phyloP scores from a whole-genome alignment of 1,140 invertebrate genomes.

The Cydia fagiglandana region DNA sequence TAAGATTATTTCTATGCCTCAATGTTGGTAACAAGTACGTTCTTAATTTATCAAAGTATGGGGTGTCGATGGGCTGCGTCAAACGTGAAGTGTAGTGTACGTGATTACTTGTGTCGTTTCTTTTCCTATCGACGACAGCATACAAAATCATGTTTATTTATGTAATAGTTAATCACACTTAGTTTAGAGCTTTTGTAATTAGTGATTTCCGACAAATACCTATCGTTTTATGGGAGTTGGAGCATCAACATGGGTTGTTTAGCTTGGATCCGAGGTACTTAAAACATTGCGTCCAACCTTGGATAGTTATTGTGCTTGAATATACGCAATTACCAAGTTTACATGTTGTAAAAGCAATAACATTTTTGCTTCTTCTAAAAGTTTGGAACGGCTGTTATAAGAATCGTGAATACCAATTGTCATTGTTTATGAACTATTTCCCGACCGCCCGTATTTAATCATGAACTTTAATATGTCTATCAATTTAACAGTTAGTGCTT shows the following conservation, averaged over 20 bases:
- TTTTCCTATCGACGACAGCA: constrained; percentile 12
- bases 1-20: too few relatives aligned
- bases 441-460: too few relatives aligned
- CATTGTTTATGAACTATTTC: background rate
- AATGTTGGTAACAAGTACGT: too few relatives aligned
- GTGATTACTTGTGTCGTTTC: constrained; percentile 13
- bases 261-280: constrained; percentile 67
- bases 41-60: too few relatives aligned
- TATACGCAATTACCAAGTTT: constrained; percentile 22
- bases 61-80: too few relatives aligned
- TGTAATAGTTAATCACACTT: constrained; percentile 4
- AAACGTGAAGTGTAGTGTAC: constrained; percentile 6
- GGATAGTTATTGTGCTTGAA: constrained; percentile 23
- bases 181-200: background rate
- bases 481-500: constrained; percentile 3
- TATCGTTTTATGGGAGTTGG: constrained; percentile 18
- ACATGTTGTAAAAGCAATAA: background rate
- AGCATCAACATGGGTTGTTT: constrained; percentile 61
- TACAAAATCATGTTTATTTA: constrained; percentile 23
- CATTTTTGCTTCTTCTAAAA: background rate
- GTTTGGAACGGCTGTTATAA: background rate
- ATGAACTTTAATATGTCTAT: background rate
- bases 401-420: background rate
- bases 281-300: constrained; percentile 46
- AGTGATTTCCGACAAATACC: background rate